Evolutionary conservation across 2,113 vertebrate genomes (phyloP), one percentile per base, ranked within the genome.

Genomic region (Peucedramus taeniatus): DNA sequence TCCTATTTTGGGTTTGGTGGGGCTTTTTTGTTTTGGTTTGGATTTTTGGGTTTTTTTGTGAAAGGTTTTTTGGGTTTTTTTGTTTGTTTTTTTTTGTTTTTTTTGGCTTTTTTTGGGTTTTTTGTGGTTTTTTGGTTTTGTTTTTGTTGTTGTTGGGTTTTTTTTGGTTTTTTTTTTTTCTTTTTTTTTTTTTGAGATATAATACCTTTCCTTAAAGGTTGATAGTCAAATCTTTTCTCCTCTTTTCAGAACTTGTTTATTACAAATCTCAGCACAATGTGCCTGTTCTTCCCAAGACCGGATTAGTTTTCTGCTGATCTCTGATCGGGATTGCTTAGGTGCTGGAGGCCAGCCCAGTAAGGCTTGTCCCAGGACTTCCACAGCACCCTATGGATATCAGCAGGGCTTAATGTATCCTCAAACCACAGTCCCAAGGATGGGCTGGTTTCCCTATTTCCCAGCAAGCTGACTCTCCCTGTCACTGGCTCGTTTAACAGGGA

Each of bases 241-340:
- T 28, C 30, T 86, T 89, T 81, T 40, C 44, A 56, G 60, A 83
- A 50, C 13, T 39, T 66, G 5, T n/a, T 82, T 60, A 11, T 70
- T 78, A 28, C 42, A 74, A 78, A 31, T 28, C 23, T 20, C 1
- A 1, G 13, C 15, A n/a, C 1, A 0, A 3, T 11, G 13, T 59
- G 23, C 30, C 30, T 49, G 4, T 44, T 87, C 18, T 81, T 50
- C 60, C 44, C 10, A 31, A 28, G 31, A 18, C 8, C 1, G 3
- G 31, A 27, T 65, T 42, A 79, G 7, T 13, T 45, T 83, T 92
- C 79, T 65, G 57, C 14, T 20, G 27, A 54, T 71, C 78, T 70
- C 68, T 65, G 33, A 31, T 83, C 68, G 89, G 31, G 23, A 47
- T 89, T 77, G 50, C 42, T 74, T n/a, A n/a, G 44, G 33, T 75